Conservation (phyloP, 2,113 vertebrate genomes). For the Hemiprocne comata region DNA sequence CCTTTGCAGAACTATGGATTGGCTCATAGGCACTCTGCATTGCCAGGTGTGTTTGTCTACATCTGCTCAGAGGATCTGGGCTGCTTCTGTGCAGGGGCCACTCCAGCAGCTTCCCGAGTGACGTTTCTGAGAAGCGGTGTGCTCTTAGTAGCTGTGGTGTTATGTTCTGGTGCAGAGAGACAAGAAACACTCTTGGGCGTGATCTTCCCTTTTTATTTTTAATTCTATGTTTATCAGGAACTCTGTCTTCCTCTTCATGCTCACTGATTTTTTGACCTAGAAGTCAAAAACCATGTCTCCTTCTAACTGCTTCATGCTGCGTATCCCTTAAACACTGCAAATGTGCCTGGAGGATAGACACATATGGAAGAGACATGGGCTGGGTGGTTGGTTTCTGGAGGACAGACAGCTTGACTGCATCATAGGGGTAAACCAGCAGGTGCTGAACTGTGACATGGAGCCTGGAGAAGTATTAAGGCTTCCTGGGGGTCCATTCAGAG, state of each 20-base stretch:
- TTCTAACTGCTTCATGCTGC: neutral
- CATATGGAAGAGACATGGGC: fast-evolving
- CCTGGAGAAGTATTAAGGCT: neutral
- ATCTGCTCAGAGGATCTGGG: neutral
- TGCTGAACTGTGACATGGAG: neutral
- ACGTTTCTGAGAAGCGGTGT: neutral
- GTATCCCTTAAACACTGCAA: neutral
- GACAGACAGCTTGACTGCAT: neutral
- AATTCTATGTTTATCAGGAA: neutral
- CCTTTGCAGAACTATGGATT: neutral
- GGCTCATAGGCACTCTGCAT: neutral
- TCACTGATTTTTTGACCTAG: neutral
- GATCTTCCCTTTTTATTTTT: neutral
- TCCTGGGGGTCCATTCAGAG: neutral
- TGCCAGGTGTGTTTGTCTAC: neutral
- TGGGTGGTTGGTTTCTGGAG: neutral
- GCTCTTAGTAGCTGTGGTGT: neutral
- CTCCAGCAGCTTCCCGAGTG: neutral
- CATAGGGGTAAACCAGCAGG: neutral
- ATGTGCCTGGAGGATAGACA: neutral
- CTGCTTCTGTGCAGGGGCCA: neutral
- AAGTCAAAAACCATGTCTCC: neutral
- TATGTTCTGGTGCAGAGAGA: neutral
- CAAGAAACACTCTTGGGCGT: neutral
- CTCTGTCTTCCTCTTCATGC: neutral